Base-by-base conservation (phyloP, 2,113 vertebrate genomes). In the Dasyurus viverrinus region DNA sequence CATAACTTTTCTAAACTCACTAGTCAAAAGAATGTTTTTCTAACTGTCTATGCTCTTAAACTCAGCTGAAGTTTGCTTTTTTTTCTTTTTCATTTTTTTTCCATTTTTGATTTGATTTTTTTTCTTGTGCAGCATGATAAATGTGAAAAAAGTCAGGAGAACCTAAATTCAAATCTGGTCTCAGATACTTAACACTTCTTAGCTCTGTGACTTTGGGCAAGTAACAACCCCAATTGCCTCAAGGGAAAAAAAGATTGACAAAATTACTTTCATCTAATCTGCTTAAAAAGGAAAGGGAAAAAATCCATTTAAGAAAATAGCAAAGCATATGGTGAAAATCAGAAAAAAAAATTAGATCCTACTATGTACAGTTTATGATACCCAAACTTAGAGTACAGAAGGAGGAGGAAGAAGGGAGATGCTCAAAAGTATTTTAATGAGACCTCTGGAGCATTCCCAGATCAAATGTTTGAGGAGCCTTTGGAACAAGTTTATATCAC, bases 41-140 rank as follows among this genome's bases (percentile, higher is more conserved):
- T 92, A 68, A 54, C 57, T 95, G 95, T 95, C 96, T 95, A 96
- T 92, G 60, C 89, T 57, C 95, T 96, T 96, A 94, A 26, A 50
- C 91, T 96, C 94, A 90, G 95, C 94, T 95, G 93, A 96, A 94
- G 90, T 96, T 95, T n/a, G n/a, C n/a, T n/a, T n/a, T n/a, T n/a
- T n/a, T n/a, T n/a, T n/a, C n/a, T n/a, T n/a, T n/a, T n/a, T n/a
- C n/a, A n/a, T n/a, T n/a, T n/a, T n/a, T n/a, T n/a, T n/a, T n/a
- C n/a, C n/a, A n/a, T n/a, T n/a, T n/a, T n/a, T n/a, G n/a, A n/a
- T n/a, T n/a, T n/a, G n/a, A n/a, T n/a, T n/a, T n/a, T n/a, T n/a
- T n/a, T n/a, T n/a, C n/a, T n/a, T n/a, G n/a, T n/a, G n/a, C n/a
- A n/a, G n/a, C n/a, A n/a, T n/a, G n/a, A n/a, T n/a, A n/a, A n/a